Base-by-base conservation (phyloP, 2,888 invertebrate genomes). In the Agrotis segetum region DNA sequence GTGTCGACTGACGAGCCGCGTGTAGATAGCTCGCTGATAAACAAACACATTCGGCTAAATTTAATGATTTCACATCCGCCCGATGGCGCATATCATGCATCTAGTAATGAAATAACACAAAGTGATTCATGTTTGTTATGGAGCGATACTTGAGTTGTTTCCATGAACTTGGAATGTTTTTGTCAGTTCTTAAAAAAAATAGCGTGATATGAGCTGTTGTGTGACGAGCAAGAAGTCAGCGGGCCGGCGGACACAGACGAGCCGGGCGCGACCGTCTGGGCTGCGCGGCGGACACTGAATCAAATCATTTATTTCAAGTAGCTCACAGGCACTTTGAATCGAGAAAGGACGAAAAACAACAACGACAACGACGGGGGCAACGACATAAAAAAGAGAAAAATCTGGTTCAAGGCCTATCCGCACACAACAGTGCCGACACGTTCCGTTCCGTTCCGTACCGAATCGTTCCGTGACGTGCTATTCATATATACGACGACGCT, bases 1-100 rank as follows among this genome's bases (percentile, higher is more conserved):
- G 24, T 67, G 71, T 73, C 78, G 61, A 34, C 56, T 40, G 56
- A 60, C 61, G 34, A 16, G 46, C n/a, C 67, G 21, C 58, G 61
- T 50, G 67, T 58, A 63, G 67, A 61, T 77, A 78, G 46, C 64
- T 21, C 49, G 46, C 63, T 55, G 73, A 82, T 65, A 82, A 78
- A 82, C 50, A 67, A 62, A 62, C 73, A 24, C 21, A 50, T 79
- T 82, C 65, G 59, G 40, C 44, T 49, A 72, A 77, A 67, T 67
- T 21, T 24, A 58, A 78, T 78, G 64, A 78, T 21, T 78, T 34
- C 44, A 67, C 65, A 61, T 70, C 52, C 66, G 63, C 34, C 61
- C 55, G 11, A 24, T 61, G 29, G 49, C 47, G 55, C 67, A 16
- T 49, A 52, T 47, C n/a, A 29, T 46, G 44, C n/a, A 19, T 40